Evolutionary conservation across 2,797 vertebrate species (phyloP).

Genomic region (Cetoscarus ocellatus): DNA sequence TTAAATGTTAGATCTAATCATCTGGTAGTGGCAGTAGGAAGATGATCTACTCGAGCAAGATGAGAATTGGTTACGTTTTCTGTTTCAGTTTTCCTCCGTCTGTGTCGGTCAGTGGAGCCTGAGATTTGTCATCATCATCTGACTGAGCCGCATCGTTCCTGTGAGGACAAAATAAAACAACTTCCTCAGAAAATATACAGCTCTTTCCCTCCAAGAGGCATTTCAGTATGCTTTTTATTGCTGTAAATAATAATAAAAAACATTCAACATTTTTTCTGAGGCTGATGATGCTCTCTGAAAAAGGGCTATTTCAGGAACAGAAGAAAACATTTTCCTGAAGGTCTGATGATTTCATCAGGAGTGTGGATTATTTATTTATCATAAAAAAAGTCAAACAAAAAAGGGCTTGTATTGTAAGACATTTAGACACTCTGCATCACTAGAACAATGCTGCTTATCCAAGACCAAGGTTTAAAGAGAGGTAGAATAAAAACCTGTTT

Average conservation of each 20-base stretch:
- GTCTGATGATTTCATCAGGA: background rate
- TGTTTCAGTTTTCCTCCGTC: conserved; percentile 98
- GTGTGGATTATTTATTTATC: background rate
- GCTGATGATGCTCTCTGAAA: background rate
- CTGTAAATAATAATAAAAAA: too few species aligned
- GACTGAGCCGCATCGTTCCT: conserved; percentile 97
- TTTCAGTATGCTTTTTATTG: background rate
- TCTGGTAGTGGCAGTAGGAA: background rate
- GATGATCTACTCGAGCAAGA: conserved; percentile 3
- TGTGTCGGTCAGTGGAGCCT: conserved; percentile 88
- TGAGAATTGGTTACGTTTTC: conserved; percentile 90
- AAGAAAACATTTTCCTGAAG: conserved; percentile 2
- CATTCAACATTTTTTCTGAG: too few species aligned
- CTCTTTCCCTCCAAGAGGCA: background rate
- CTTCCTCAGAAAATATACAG: conserved; percentile 16
- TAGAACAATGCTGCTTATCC: too few species aligned
- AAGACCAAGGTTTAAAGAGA: too few species aligned
- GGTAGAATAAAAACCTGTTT: too few species aligned
- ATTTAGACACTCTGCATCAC: too few species aligned
- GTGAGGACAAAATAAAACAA: conserved; percentile 48
- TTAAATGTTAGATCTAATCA: background rate
- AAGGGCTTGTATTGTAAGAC: too few species aligned
- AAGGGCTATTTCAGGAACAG: background rate
- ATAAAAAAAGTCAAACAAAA: too few species aligned
- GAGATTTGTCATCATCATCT: conserved; percentile 96